These are phyloP conservation scores for Euura lappo DNA, from an alignment of 1,140 invertebrate species.

Conservation along the genomic window DNA sequence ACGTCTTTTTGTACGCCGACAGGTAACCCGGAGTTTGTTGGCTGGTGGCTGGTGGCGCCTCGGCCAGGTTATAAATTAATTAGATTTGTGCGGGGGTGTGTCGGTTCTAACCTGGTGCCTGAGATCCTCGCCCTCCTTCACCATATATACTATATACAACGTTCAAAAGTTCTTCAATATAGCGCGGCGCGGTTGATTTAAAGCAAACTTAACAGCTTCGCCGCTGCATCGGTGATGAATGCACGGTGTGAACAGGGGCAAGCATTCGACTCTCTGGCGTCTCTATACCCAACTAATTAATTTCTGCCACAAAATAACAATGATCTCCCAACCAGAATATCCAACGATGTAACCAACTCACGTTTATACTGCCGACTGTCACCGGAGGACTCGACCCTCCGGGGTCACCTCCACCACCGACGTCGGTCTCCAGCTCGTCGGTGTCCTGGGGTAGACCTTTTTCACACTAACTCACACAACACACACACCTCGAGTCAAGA, in stretches of 20 bases:
- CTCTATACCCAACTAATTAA: too few species aligned
- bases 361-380: conserved; percentile 53
- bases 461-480: background rate
- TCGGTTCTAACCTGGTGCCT: conserved; percentile 36
- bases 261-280: too few species aligned
- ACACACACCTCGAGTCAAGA: background rate
- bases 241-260: too few species aligned
- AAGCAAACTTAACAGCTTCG: too few species aligned
- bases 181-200: background rate
- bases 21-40: background rate
- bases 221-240: too few species aligned
- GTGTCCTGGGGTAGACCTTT: conserved; percentile 16
- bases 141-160: conserved; percentile 22
- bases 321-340: background rate
- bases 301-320: too few species aligned
- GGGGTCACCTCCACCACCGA: conserved; percentile 45
- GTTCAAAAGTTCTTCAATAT: conserved; percentile 29
- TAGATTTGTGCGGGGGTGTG: conserved; percentile 60
- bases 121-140: too few species aligned
- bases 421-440: conserved; percentile 55
- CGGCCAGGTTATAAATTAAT: conserved; percentile 57
- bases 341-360: conserved; percentile 36
- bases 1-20: conserved; percentile 19
- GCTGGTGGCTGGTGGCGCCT: conserved; percentile 50
- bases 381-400: conserved; percentile 52